Percentiles rank a stretch among this genome's conserved stretches.
These are phyloP conservation scores for Petrocephalus schoutedeni DNA, from an alignment of 2,797 vertebrate genomes.

Conservation along the genomic window DNA sequence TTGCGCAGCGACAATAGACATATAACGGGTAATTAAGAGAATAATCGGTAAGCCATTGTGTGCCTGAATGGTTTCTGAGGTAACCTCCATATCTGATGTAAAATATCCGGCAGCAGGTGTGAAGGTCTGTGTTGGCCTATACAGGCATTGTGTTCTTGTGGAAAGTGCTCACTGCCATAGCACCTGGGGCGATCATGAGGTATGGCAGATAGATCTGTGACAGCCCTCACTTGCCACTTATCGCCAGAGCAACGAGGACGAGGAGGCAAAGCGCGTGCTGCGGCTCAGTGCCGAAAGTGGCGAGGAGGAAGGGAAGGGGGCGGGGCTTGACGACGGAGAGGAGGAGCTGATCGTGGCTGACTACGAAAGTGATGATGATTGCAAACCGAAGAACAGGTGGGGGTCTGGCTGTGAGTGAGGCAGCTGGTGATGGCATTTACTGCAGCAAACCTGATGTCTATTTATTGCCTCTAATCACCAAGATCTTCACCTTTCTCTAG, in stretches of 20 bases:
- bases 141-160: background rate
- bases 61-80: background rate
- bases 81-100: background rate
- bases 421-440: background rate
- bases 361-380: constrained; percentile 90
- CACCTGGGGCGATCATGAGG: background rate
- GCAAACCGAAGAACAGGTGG: constrained; percentile 57
- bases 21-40: background rate
- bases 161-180: background rate
- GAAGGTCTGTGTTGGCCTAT: background rate
- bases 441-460: background rate
- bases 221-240: background rate
- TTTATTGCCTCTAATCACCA: background rate
- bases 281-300: constrained; percentile 60
- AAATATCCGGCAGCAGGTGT: background rate
- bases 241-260: constrained; percentile 69
- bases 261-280: constrained; percentile 73
- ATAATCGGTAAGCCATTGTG: background rate
- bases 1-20: too few relatives aligned
- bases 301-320: constrained; percentile 54
- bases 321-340: constrained; percentile 61
- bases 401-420: background rate
- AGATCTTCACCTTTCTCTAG: background rate
- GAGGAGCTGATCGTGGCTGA: constrained; percentile 85
- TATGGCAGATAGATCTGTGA: background rate